Evolutionary conservation across 1,140 invertebrate genomes (phyloP), one percentile per base, ranked within the genome.

Genomic region (Calosoma granatense): DNA sequence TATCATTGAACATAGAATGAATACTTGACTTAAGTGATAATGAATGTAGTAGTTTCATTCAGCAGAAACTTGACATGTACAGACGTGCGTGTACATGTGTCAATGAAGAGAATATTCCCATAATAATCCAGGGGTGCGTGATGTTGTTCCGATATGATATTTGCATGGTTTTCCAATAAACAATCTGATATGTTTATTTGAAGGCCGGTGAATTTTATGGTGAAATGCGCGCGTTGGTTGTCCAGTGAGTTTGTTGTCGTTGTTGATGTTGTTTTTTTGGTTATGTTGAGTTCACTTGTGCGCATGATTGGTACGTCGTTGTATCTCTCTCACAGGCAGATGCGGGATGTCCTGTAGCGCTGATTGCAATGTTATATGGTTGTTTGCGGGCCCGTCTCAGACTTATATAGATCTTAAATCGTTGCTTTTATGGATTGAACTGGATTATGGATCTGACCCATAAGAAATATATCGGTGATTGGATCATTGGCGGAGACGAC

Each of bases 331-430:
- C 26, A 36, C 26, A 4, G 9, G 41, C 41, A 47, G 41, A 47
- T 47, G 41, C 41, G 9, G 41, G 41, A 17, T 17, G 41, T 17
- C 41, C 41, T 47, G 41, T 47, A 9, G 41, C 17, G 41, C 15
- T 47, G 41, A 47, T 47, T 47, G 41, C 41, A 47, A 47, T 47
- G 41, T 47, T 47, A 47, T 47, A 47, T 17, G 41, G 41, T 17
- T 47, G 41, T 47, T 47, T 17, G 41, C 6, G 41, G 17, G n/a
- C 15, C 41, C 41, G 15, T 9, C 41, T 47, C 41, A 17, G 41
- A 47, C 41, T 47, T 47, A 47, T 47, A 47, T 47, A 47, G 41
- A 47, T 47, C 41, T 47, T 47, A 47, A 47, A 47, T 47, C 41
- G 41, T 47, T 12, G 17, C 41, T 47, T 47, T 47, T 47, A 47